A percentile compares a stretch with the other conserved stretches of the same genome.
Evolutionary conservation across 2,113 vertebrate species (phyloP).

Genomic region (Theropithecus gelada): DNA sequence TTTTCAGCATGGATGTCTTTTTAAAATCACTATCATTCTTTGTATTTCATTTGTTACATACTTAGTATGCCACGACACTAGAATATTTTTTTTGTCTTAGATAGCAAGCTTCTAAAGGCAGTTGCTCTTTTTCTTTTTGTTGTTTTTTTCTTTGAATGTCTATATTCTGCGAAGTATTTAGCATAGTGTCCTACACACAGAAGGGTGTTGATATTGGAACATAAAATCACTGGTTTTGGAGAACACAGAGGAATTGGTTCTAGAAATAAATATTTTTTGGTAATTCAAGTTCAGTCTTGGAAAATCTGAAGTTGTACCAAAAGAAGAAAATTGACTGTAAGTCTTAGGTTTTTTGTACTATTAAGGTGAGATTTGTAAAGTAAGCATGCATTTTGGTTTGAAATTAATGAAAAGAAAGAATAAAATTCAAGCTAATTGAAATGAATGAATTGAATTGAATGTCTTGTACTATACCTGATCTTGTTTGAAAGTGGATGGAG

Average conservation of each 20-base stretch:
- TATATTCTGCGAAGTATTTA: background rate
- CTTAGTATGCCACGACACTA: background rate
- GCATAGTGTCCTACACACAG: background rate
- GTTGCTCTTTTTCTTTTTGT: background rate
- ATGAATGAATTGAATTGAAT: background rate
- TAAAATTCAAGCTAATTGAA: background rate
- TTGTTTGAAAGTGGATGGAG: background rate
- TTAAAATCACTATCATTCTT: background rate
- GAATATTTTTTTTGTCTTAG: background rate
- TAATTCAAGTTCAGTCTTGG: background rate
- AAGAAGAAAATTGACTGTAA: background rate
- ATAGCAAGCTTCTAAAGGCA: background rate
- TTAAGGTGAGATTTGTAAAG: background rate
- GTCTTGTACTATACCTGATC: background rate
- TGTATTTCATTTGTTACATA: background rate
- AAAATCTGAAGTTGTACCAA: background rate
- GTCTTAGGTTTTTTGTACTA: background rate
- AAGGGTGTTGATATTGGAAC: background rate
- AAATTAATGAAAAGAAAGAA: background rate
- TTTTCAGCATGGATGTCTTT: background rate
- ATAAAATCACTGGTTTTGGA: background rate
- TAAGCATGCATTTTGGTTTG: background rate
- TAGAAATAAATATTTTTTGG: background rate
- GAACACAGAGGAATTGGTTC: background rate
- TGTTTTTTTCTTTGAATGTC: background rate